These are phyloP conservation scores for Lacanobia oleracea DNA, from an alignment of 2,888 invertebrate species.

Conservation along the genomic window DNA sequence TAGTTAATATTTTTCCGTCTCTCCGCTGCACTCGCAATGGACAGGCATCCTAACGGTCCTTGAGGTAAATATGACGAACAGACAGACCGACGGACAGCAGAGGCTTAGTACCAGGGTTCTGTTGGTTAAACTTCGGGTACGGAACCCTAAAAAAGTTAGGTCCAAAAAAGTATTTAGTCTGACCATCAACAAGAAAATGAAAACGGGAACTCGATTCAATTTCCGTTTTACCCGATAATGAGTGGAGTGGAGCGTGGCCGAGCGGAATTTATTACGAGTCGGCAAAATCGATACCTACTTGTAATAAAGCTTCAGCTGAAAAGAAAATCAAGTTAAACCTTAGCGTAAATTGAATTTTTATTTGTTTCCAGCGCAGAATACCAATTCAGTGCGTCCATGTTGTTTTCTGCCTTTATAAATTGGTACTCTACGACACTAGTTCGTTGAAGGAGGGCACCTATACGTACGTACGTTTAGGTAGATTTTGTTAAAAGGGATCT, in stretches of 20 bases:
- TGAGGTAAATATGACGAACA: too few relatives aligned
- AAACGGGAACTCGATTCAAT: conserved; percentile 62
- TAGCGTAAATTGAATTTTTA: conserved; percentile 47
- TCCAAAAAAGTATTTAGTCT: conserved; percentile 37
- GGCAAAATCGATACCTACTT: conserved; percentile 53
- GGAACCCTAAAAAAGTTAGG: background rate
- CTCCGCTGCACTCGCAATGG: too few relatives aligned
- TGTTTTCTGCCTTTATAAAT: background rate
- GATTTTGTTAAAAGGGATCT: conserved; percentile 23
- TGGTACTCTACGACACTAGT: conserved; percentile 6
- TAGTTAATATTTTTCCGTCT: too few relatives aligned
- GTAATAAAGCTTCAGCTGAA: conserved; percentile 37
- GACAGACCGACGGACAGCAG: too few relatives aligned
- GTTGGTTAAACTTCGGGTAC: too few relatives aligned
- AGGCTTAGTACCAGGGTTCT: too few relatives aligned
- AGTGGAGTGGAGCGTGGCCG: conserved; percentile 55
- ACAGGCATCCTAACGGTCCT: too few relatives aligned
- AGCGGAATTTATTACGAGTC: conserved; percentile 60
- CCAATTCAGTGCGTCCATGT: conserved; percentile 2
- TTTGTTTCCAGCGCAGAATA: conserved; percentile 41
- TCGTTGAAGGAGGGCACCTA: background rate
- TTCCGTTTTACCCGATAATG: conserved; percentile 62
- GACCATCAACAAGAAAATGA: conserved; percentile 46
- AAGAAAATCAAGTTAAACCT: conserved; percentile 49
- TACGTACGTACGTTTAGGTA: background rate